phyloP scores from a whole-genome alignment of 2,797 vertebrate species.

The Allobates femoralis region DNA sequence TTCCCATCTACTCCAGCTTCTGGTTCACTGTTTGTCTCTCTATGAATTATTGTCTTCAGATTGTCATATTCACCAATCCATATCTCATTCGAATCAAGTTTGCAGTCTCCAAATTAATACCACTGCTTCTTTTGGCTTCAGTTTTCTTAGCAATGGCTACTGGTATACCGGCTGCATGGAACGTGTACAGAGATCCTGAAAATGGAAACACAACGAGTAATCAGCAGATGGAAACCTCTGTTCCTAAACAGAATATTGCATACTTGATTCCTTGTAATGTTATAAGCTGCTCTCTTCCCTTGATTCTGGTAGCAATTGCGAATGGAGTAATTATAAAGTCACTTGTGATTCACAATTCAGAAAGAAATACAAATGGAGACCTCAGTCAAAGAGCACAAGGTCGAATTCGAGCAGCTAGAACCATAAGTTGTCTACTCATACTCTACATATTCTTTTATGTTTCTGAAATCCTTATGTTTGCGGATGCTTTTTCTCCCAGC shows the following conservation, averaged over 20 bases:
- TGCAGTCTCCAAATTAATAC: slow-evolving; percentile 2
- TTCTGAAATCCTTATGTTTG: background rate
- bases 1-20: background rate
- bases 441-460: background rate
- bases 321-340: background rate
- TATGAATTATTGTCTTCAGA: background rate
- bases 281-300: background rate
- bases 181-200: background rate
- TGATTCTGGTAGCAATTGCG: background rate
- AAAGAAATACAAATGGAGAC: background rate
- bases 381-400: background rate
- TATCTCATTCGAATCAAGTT: background rate
- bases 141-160: background rate
- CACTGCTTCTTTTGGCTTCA: background rate
- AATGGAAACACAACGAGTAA: background rate
- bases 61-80: background rate
- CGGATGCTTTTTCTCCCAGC: background rate
- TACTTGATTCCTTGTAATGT: background rate
- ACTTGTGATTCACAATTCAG: background rate
- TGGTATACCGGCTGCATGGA: background rate
- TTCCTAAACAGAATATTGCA: background rate
- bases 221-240: background rate
- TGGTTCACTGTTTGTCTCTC: background rate
- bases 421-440: background rate
- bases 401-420: background rate